Evolutionary conservation across 2,797 vertebrate genomes (phyloP).

Genomic region (Kryptopterus vitreolus): DNA sequence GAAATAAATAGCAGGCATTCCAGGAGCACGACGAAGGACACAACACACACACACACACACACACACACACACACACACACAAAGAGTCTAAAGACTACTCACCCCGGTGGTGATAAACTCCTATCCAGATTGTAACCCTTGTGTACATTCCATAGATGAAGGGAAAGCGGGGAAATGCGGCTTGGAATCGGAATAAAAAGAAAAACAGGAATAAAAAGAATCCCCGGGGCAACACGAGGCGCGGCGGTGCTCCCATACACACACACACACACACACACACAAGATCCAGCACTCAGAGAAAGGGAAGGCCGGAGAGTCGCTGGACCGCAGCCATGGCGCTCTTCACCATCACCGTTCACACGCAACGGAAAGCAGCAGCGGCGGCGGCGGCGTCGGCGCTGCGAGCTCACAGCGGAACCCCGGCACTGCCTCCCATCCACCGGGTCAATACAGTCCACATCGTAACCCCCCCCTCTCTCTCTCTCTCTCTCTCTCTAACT

Average conservation of each 20-base stretch:
- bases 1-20: not conserved
- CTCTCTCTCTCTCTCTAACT: slow-evolving; percentile 3
- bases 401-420: slow-evolving; percentile 52
- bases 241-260: slow-evolving; percentile 68
- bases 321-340: slow-evolving; percentile 80
- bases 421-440: slow-evolving; percentile 54
- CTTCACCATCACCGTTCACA: slow-evolving; percentile 63
- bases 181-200: not conserved
- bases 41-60: not conserved
- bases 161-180: slow-evolving; percentile 31
- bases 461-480: slow-evolving; percentile 6
- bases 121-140: slow-evolving; percentile 63
- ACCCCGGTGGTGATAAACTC: slow-evolving; percentile 72
- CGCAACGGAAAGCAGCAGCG: slow-evolving; percentile 67
- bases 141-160: slow-evolving; percentile 67
- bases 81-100: slow-evolving; percentile 67
- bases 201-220: slow-evolving; percentile 45
- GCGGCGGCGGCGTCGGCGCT: too few species aligned
- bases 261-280: slow-evolving; percentile 70
- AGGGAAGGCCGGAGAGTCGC: slow-evolving; percentile 77
- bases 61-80: too few species aligned
- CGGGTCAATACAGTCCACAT: slow-evolving; percentile 66
- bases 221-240: slow-evolving; percentile 56
- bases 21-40: not conserved
- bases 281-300: slow-evolving; percentile 59